Evolutionary conservation across 1,140 invertebrate genomes (phyloP).

Genomic region (Adelges cooleyi): DNA sequence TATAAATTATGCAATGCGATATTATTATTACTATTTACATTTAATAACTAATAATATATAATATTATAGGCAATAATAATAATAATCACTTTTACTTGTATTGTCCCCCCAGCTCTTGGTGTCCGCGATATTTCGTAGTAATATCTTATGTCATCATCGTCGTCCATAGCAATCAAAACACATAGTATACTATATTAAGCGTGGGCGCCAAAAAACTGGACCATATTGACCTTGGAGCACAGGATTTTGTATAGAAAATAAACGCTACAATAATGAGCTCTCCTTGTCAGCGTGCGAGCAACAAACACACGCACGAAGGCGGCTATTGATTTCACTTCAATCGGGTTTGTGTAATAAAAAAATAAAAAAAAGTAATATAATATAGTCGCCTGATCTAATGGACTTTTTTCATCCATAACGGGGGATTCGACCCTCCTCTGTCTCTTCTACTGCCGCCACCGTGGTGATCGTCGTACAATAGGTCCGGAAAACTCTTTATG

Average conservation of each 20-base stretch:
- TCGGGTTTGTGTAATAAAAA: not conserved
- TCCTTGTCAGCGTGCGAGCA: not conserved
- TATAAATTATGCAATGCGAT: not conserved
- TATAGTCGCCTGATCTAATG: not conserved
- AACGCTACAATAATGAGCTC: not conserved
- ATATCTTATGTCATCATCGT: not conserved
- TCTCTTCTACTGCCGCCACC: no score
- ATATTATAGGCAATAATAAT: no score
- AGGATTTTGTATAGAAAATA: not conserved
- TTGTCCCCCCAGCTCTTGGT: not conserved
- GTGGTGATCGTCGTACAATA: no score
- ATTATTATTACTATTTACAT: not conserved
- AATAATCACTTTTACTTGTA: constrained; percentile 12
- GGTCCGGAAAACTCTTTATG: no score
- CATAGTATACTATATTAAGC: not conserved
- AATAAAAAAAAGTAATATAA: no score
- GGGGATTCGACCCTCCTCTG: no score
- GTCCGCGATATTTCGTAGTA: not conserved
- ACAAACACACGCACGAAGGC: not conserved
- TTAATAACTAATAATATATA: no score
- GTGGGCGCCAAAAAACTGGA: constrained; percentile 2
- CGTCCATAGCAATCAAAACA: not conserved
- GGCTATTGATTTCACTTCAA: constrained; percentile 11
- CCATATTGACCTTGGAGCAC: not conserved
- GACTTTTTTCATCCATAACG: no score